Evolutionary conservation across 2,797 vertebrate genomes (phyloP).

Genomic region (Salarias fasciatus): DNA sequence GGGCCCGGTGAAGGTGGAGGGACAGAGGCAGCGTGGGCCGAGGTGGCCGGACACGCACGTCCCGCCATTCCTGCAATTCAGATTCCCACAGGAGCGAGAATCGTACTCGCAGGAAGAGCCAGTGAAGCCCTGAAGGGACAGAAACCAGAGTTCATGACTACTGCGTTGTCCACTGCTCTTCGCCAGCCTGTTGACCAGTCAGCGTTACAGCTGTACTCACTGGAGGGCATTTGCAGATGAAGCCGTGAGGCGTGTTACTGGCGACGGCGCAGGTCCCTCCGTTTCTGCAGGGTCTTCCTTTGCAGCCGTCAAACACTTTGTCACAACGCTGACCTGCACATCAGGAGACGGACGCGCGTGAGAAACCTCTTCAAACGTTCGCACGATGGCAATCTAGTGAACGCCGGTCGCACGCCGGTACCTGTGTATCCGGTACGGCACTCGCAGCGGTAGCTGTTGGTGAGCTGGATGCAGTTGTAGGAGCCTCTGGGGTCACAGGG

Average conservation of each 20-base stretch:
- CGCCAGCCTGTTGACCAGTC: neutral
- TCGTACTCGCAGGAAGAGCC: conserved; percentile 94
- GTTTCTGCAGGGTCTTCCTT: conserved; percentile 89
- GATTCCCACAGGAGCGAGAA: conserved; percentile 87
- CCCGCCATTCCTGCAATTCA: conserved; percentile 91
- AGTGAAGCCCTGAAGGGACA: conserved; percentile 76
- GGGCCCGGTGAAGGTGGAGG: conserved; percentile 85
- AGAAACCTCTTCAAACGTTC: neutral
- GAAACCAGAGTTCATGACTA: conserved; percentile 5
- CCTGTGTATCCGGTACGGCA: conserved; percentile 94
- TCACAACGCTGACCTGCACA: conserved; percentile 92
- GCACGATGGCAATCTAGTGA: no score
- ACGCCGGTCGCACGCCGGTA: conserved; percentile 54
- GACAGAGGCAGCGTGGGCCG: conserved; percentile 91
- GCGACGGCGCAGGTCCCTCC: conserved; percentile 93
- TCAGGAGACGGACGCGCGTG: neutral
- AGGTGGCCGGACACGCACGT: conserved; percentile 89
- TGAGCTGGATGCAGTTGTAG: conserved; percentile 96
- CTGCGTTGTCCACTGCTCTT: neutral
- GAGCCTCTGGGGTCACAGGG: conserved; percentile 94
- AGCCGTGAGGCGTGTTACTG: conserved; percentile 90
- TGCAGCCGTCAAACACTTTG: conserved; percentile 93
- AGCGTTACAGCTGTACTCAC: conserved; percentile 77
- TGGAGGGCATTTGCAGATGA: conserved; percentile 91
- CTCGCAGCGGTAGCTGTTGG: conserved; percentile 96